A percentile compares a stretch with the other conserved stretches of the same genome.
Conservation (phyloP, 2,888 invertebrate genomes). For the Cheiracanthium punctorium region DNA sequence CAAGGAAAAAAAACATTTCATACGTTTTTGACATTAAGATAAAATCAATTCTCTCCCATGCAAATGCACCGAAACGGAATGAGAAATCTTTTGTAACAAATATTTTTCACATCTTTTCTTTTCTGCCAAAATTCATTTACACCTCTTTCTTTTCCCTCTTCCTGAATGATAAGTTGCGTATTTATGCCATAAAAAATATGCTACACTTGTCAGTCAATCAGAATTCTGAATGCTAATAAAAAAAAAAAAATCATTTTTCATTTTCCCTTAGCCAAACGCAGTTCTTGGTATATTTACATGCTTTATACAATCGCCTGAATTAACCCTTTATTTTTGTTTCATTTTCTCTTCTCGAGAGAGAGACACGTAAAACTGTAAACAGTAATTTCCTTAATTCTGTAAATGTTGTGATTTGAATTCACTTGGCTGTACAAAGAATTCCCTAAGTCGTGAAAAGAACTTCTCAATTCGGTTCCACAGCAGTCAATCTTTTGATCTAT, state of each 20-base stretch:
- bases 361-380: neutral
- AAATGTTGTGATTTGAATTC: slow-evolving; percentile 16
- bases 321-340: neutral
- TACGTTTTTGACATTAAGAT: too few species aligned
- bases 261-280: neutral
- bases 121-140: too few species aligned
- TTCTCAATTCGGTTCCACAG: neutral
- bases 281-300: neutral
- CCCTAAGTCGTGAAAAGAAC: neutral
- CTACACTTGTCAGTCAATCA: neutral
- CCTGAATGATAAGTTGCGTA: too few species aligned
- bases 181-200: neutral
- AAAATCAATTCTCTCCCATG: too few species aligned
- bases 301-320: neutral
- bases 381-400: slow-evolving; percentile 21
- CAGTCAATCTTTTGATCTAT: neutral
- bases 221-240: neutral
- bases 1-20: too few species aligned
- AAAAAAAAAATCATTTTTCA: neutral
- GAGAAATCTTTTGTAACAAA: too few species aligned
- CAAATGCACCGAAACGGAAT: too few species aligned
- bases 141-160: too few species aligned
- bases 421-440: neutral
- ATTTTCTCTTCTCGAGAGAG: neutral
- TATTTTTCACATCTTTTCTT: too few species aligned